Evolutionary conservation across 2,113 vertebrate species (phyloP).

Genomic region (Macaca nemestrina): DNA sequence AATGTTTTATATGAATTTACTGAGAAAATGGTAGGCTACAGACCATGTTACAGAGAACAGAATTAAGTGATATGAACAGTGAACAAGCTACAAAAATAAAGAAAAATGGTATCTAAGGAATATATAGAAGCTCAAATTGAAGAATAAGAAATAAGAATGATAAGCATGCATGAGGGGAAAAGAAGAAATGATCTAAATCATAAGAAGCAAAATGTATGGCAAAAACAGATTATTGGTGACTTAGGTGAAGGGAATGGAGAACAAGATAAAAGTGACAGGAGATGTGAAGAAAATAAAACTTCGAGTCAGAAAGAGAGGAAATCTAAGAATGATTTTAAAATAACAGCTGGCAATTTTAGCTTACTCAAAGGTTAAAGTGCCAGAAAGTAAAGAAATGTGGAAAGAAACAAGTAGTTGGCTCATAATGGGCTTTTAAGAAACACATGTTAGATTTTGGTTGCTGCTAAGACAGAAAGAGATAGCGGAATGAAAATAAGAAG

Average conservation of each 20-base stretch:
- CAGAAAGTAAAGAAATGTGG: slow-evolving; percentile 27
- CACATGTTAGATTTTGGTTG: neutral
- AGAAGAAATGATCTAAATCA: neutral
- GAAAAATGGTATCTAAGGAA: neutral
- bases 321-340: slow-evolving; percentile 51
- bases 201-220: slow-evolving; percentile 4
- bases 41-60: neutral
- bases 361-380: neutral
- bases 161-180: neutral
- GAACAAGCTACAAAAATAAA: neutral
- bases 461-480: slow-evolving; percentile 28
- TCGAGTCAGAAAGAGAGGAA: slow-evolving; percentile 37
- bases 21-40: neutral
- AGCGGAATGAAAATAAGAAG: neutral
- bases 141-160: neutral
- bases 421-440: neutral
- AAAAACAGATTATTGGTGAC: neutral
- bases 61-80: neutral
- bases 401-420: slow-evolving; percentile 34
- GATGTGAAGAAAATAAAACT: slow-evolving; percentile 12
- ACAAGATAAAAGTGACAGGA: slow-evolving; percentile 3
- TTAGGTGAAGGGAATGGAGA: neutral
- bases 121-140: neutral
- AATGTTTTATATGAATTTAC: neutral
- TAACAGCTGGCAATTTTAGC: slow-evolving; percentile 19